Base-by-base conservation (phyloP, 2,113 vertebrate genomes). In the Pungitius pungitius region DNA sequence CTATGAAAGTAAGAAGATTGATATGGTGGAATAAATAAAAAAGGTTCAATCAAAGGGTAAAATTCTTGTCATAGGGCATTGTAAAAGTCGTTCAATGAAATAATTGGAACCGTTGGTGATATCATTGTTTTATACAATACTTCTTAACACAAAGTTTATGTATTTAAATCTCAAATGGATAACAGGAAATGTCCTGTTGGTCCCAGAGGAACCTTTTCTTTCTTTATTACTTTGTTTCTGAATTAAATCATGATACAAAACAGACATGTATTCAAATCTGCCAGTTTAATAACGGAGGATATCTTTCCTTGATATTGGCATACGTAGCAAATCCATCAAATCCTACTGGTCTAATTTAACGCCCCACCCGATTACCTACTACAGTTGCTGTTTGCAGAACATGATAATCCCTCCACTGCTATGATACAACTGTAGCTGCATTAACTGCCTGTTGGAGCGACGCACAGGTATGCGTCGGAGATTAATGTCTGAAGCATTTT, bases 401-500 rank as follows among this genome's bases (percentile, higher is more conserved):
- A 72, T 45, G 74, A 77, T 63, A 74, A 69, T 56, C 13, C 52
- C 22, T 65, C 47, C 43, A 56, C 82, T 67, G 67, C 71, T 12
- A 17, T 37, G 75, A 68, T 80, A 67, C 75, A 85, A 89, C 75
- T 86, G 71, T 54, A 30, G 56, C 77, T 51, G 66, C 65, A 54
- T 69, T 70, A 69, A 78, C 80, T 76, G 85, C 77, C 60, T 75
- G 64, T 51, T 73, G 40, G 58, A 51, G 61, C 15, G 43, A 51
- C 60, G 66, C 52, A 45, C 82, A 88, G 85, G 88, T 90, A 82
- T 86, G 87, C 69, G 55, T 82, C 80, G 77, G 84, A 89, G 90
- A 90, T 91, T 90, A 89, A 86, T 79, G 84, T 85, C 80, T 81
- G 73, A 81, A 75, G 84, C 77, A 78, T 92, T 90, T 86, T 85